Percentiles rank a stretch among this genome's conserved stretches.
phyloP scores from a whole-genome alignment of 2,888 invertebrate species.

The Rapana venosa region DNA sequence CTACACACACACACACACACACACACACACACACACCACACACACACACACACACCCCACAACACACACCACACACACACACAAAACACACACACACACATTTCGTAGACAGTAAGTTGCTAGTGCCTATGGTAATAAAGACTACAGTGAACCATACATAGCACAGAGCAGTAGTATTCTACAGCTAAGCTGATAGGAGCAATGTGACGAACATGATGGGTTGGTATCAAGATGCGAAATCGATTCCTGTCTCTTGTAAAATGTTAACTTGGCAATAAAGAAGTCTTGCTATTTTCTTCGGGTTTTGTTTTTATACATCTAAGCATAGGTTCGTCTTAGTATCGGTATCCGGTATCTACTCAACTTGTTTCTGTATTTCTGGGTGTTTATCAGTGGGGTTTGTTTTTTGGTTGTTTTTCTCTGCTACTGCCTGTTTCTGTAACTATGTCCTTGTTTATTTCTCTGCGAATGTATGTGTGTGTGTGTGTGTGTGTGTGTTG shows the following conservation, averaged over 20 bases:
- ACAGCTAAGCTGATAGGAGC: no score
- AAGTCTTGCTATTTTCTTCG: background rate
- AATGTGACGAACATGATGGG: no score
- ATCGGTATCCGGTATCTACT: no score
- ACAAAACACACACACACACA: background rate
- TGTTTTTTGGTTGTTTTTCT: background rate
- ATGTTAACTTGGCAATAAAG: no score
- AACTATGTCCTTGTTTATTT: background rate
- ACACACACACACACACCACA: background rate
- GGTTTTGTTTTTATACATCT: background rate
- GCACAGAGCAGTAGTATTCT: no score
- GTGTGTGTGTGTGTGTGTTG: no score
- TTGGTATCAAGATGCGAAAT: no score
- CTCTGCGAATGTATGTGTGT: background rate
- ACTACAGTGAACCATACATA: no score
- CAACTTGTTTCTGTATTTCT: no score
- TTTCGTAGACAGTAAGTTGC: background rate
- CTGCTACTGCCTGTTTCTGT: background rate
- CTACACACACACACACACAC: background rate
- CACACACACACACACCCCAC: background rate
- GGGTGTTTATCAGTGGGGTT: background rate
- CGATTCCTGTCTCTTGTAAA: no score
- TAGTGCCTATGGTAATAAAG: no score
- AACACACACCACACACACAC: background rate
- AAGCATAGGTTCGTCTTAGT: no score